Evolutionary conservation across 2,113 vertebrate genomes (phyloP), one percentile per base, ranked within the genome.

Genomic region (Pituophis catenifer): DNA sequence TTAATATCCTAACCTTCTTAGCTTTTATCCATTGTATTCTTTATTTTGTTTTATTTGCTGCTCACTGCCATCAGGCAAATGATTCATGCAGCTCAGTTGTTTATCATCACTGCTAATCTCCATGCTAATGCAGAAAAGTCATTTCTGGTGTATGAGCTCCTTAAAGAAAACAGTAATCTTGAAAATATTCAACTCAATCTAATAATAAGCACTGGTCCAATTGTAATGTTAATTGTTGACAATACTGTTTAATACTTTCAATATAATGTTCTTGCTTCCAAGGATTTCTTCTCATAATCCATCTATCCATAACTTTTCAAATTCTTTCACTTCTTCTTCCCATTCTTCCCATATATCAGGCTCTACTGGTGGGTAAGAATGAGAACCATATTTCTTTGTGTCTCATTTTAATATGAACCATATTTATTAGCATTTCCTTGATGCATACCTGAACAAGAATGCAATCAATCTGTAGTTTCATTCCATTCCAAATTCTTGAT

Each of bases 1-100:
- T 3, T 90, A 95, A 5, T 94, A 90, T 94, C 92, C 94, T 53
- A 94, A 57, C 81, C 55, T 59, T 90, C 89, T 94, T 50, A 17
- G 75, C 75, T 94, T 65, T 93, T 53, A 0, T 90, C 90, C 75
- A 10, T 29, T 89, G 23, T 5, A 92, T 89, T 91, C 92, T 91
- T 75, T 65, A 88, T 55, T 95, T 92, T 57, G 81, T 94, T 89
- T 50, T n/a, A 89, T 90, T 86, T 65, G n/a, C 58, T 92, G 86
- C 95, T 93, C 94, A 93, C 91, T 50, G 15, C 15, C 81, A 62
- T 59, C 17, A 87, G 0, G 62, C 54, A 94, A 92, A 88, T 52
- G 59, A 57, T 90, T 90, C 1, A 12, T 91, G 75, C 0, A 86
- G 53, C 57, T 57, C 55, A 89, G 75, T 86, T 95, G 24, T 50